These are phyloP conservation scores for Trachelus troglodyta DNA, from an alignment of 2,888 invertebrate genomes.

Conservation along the genomic window DNA sequence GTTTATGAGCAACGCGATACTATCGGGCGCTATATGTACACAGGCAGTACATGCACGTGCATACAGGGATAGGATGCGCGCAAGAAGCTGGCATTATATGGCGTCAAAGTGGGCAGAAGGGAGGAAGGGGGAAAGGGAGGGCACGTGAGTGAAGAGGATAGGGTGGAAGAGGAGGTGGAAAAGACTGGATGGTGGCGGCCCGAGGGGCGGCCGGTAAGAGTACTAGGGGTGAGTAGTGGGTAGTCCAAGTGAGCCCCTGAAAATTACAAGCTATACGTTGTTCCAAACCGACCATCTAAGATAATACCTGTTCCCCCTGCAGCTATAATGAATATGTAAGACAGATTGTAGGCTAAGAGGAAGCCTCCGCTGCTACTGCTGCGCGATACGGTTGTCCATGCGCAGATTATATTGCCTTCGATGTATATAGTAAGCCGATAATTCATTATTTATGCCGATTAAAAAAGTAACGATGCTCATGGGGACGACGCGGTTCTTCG, in stretches of 20 bases:
- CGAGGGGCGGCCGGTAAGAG: not conserved
- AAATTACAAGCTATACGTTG: conserved; percentile 66
- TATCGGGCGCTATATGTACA: conserved; percentile 32
- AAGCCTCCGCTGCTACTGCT: conserved; percentile 62
- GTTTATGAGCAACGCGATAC: conserved; percentile 44
- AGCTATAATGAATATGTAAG: conserved; percentile 67
- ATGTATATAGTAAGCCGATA: conserved; percentile 49
- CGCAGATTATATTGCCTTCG: conserved; percentile 57
- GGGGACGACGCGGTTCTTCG: not conserved
- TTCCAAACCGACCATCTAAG: conserved; percentile 64
- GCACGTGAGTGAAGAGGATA: conserved; percentile 4
- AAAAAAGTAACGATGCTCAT: conserved; percentile 33
- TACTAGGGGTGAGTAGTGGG: not conserved
- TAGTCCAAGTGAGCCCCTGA: conserved; percentile 47
- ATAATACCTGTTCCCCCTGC: conserved; percentile 65
- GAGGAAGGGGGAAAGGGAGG: not conserved
- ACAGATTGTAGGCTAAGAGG: conserved; percentile 66
- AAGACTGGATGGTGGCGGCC: conserved; percentile 14
- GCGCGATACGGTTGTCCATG: conserved; percentile 64
- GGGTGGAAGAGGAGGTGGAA: conserved; percentile 11
- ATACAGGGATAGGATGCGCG: conserved; percentile 16
- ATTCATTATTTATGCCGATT: conserved; percentile 59
- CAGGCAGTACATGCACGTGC: conserved; percentile 21
- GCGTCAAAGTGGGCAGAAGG: conserved; percentile 24
- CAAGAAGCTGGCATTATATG: conserved; percentile 44